phyloP scores from a whole-genome alignment of 2,888 invertebrate genomes.

The Drosophila anomelani region DNA sequence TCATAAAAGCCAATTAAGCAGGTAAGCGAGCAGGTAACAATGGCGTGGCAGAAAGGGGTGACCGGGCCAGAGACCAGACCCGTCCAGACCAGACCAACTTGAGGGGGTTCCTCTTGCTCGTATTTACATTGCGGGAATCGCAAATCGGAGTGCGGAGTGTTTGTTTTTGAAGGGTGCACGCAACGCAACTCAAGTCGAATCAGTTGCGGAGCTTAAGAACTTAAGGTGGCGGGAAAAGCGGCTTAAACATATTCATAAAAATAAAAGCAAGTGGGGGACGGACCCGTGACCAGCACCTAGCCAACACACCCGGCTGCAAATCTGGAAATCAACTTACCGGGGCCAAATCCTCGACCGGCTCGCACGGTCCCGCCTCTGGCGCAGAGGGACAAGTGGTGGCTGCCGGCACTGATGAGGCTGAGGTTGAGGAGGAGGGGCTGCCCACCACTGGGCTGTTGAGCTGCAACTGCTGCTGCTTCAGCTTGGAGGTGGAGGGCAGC shows the following conservation, averaged over 20 bases:
- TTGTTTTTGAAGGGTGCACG: conserved; percentile 58
- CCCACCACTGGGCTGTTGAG: conserved; percentile 72
- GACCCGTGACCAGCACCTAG: conserved; percentile 29
- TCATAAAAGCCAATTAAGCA: conserved; percentile 80
- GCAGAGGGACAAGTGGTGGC: conserved; percentile 9
- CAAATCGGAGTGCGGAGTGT: conserved; percentile 29
- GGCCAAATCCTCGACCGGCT: conserved; percentile 66
- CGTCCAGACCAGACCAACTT: conserved; percentile 62
- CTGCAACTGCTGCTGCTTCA: conserved; percentile 73
- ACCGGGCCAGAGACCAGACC: conserved; percentile 40
- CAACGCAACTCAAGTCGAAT: conserved; percentile 63
- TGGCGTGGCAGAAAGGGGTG: conserved; percentile 35
- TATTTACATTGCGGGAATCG: conserved; percentile 66
- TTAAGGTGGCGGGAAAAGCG: conserved; percentile 63
- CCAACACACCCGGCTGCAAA: conserved; percentile 34
- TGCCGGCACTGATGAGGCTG: conserved; percentile 44
- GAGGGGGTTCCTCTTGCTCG: conserved; percentile 47
- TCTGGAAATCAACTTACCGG: conserved; percentile 72
- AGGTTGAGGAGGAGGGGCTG: conserved; percentile 26
- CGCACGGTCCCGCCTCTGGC: conserved; percentile 23
- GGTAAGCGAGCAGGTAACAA: conserved; percentile 65
- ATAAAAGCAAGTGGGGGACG: conserved; percentile 33
- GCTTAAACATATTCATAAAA: conserved; percentile 57
- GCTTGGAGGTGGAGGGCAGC: conserved; percentile 82
- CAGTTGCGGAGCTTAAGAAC: conserved; percentile 28